Evolutionary conservation across 2,888 invertebrate genomes (phyloP).

Genomic region (Acrobasis suavella): DNA sequence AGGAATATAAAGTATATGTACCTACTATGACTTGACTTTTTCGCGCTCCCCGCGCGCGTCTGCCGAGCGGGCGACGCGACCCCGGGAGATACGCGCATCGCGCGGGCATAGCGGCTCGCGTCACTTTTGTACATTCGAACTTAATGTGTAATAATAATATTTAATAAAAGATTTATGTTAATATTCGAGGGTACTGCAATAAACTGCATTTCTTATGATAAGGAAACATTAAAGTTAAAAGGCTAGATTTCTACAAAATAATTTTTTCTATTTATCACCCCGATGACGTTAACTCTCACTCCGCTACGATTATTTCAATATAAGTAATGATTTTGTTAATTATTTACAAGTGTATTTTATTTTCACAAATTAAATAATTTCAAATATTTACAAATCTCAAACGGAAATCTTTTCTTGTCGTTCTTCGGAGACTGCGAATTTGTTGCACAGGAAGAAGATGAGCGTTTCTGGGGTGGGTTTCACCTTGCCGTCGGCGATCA

Average conservation of each 20-base stretch:
- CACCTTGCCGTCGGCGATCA: conserved; percentile 73
- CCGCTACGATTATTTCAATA: conserved; percentile 14
- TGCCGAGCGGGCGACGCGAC: conserved; percentile 3
- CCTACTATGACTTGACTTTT: conserved; percentile 67
- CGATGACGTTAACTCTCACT: conserved; percentile 23
- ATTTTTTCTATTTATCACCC: conserved; percentile 59
- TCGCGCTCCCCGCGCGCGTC: conserved; percentile 31
- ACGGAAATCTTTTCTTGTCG: conserved; percentile 50
- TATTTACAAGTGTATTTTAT: conserved; percentile 17
- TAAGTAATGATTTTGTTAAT: conserved; percentile 17
- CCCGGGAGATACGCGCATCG: background rate
- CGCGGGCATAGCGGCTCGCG: conserved; percentile 29
- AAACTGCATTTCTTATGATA: conserved; percentile 60
- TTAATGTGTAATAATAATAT: conserved; percentile 45
- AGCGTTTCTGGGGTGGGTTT: conserved; percentile 75
- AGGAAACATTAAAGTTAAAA: conserved; percentile 65
- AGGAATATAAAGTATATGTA: conserved; percentile 80
- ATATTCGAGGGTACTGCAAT: conserved; percentile 55
- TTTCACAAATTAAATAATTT: conserved; percentile 21
- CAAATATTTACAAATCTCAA: conserved; percentile 25
- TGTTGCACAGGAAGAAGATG: conserved; percentile 79
- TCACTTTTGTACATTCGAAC: conserved; percentile 34
- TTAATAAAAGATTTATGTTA: conserved; percentile 51
- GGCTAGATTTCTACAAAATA: conserved; percentile 67
- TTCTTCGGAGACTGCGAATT: conserved; percentile 75